phyloP scores from a whole-genome alignment of 2,113 vertebrate species.

The Pteronura brasiliensis region DNA sequence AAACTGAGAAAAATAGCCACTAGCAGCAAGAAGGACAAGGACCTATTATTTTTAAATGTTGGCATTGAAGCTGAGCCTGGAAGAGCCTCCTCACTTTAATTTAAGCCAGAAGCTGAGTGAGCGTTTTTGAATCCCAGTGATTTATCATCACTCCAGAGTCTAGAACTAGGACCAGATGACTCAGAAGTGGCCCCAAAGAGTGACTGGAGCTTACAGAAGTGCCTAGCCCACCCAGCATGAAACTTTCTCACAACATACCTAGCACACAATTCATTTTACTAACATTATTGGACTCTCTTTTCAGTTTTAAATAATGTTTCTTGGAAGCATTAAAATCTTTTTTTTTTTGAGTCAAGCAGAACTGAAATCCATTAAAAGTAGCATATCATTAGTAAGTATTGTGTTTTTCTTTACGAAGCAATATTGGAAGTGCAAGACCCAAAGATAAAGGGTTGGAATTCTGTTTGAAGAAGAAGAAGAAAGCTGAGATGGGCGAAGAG shows the following conservation, averaged over 20 bases:
- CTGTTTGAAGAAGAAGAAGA: background rate
- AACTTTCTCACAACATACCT: background rate
- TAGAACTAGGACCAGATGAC: background rate
- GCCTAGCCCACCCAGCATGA: background rate
- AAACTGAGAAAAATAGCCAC: background rate
- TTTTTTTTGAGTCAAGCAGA: background rate
- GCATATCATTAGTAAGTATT: background rate
- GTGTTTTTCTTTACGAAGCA: background rate
- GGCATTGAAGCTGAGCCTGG: slow-evolving; percentile 23
- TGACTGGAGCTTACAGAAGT: too few species aligned
- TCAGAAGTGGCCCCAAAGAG: background rate
- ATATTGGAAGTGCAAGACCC: background rate
- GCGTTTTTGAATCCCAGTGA: background rate
- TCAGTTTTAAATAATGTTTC: background rate
- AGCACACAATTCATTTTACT: background rate
- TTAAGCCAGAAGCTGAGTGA: slow-evolving; percentile 42
- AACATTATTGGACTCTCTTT: background rate
- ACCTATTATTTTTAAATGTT: slow-evolving; percentile 33
- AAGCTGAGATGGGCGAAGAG: background rate
- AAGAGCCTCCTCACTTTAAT: slow-evolving; percentile 46
- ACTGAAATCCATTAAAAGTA: background rate
- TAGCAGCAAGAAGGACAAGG: background rate
- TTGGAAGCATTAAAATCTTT: background rate
- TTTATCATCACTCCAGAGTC: background rate
- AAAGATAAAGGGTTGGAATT: background rate